Conservation (phyloP, 2,797 vertebrate species). For the Vespertilio murinus region DNA sequence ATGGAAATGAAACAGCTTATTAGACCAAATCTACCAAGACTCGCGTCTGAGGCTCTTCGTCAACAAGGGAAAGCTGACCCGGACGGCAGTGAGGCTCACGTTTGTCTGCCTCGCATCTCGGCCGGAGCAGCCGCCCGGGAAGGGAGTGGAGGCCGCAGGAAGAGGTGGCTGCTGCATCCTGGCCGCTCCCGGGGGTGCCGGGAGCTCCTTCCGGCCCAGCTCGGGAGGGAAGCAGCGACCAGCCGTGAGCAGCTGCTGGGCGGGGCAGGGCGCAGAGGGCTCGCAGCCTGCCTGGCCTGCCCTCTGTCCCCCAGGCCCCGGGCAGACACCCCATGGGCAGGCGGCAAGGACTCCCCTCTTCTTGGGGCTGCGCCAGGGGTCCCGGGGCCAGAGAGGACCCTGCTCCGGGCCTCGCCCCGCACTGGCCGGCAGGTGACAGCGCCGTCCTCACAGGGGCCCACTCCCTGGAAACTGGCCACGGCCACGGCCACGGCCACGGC, state of each 20-base stretch:
- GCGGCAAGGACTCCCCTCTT: not conserved
- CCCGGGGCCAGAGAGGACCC: not conserved
- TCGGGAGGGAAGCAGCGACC: not conserved
- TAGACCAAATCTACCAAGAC: conserved; percentile 81
- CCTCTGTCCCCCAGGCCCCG: not conserved
- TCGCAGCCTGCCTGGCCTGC: not conserved
- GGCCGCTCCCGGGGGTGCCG: not conserved
- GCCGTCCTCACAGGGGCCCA: not conserved
- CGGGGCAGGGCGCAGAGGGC: not conserved
- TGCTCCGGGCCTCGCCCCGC: too few species aligned
- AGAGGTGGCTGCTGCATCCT: not conserved
- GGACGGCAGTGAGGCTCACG: conserved; percentile 55
- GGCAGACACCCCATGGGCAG: not conserved
- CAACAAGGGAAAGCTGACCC: conserved; percentile 64
- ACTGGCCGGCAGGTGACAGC: not conserved
- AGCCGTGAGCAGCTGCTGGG: conserved; percentile 7
- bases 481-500: not conserved
- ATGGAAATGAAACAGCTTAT: conserved; percentile 86
- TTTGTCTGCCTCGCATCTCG: conserved; percentile 35
- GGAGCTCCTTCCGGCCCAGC: not conserved
- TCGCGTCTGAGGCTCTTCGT: conserved; percentile 67
- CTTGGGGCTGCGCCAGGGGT: not conserved
- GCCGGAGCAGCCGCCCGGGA: not conserved
- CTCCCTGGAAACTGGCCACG: not conserved
- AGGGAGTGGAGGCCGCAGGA: not conserved